phyloP scores from a whole-genome alignment of 1,140 invertebrate genomes.

The Oedothorax gibbosus region DNA sequence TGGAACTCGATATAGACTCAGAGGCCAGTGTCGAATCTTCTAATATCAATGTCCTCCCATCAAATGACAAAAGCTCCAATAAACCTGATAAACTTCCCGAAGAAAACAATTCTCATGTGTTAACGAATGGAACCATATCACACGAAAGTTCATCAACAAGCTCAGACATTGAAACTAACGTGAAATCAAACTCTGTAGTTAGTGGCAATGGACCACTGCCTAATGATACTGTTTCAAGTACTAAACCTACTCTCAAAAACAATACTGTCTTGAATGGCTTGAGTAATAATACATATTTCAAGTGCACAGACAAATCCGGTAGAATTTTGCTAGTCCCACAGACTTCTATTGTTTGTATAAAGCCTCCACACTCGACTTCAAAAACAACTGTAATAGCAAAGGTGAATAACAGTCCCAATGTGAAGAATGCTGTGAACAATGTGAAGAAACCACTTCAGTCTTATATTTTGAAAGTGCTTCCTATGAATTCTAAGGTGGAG shows the following conservation, averaged over 20 bases:
- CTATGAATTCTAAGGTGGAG: conserved; percentile 25
- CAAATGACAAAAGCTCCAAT: not conserved
- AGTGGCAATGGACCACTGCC: not conserved
- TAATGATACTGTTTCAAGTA: not conserved
- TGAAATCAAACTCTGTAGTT: no score
- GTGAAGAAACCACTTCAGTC: conserved; percentile 13
- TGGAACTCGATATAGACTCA: conserved; percentile 2
- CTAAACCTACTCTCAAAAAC: conserved; percentile 9
- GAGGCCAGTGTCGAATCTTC: not conserved
- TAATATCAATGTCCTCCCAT: not conserved
- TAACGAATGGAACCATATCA: not conserved
- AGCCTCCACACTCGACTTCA: not conserved
- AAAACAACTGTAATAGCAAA: not conserved
- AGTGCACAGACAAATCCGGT: conserved; percentile 38
- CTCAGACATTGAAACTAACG: not conserved
- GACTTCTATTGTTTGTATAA: conserved; percentile 21
- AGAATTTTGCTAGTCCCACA: conserved; percentile 45
- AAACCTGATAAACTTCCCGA: not conserved
- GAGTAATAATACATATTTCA: conserved; percentile 43
- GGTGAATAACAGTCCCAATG: no score
- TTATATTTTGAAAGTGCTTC: conserved; percentile 50
- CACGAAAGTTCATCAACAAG: not conserved
- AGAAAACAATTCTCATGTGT: not conserved
- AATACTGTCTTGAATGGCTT: conserved; percentile 31
- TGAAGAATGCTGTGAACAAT: no score